A percentile compares a stretch with the other conserved stretches of the same genome.
phyloP scores from a whole-genome alignment of 2,113 vertebrate species.

The Turnix velox region DNA sequence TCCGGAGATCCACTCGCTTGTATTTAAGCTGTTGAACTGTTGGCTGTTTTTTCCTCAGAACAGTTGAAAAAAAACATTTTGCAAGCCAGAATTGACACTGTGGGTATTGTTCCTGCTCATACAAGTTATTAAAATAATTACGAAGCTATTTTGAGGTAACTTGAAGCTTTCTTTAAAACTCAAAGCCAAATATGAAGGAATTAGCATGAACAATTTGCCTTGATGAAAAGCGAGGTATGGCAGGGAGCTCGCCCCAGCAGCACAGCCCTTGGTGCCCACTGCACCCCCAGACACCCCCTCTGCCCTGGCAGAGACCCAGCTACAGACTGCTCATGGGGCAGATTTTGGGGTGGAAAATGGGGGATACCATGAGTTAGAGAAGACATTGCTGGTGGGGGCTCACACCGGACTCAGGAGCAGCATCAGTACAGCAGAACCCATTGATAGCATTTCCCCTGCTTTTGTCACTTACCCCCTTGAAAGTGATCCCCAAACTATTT shows the following conservation, averaged over 20 bases:
- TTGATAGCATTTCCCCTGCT: accelerated
- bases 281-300: accelerated
- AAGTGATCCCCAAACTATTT: not conserved
- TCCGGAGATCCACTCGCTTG: constrained; percentile 51
- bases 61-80: constrained; percentile 48
- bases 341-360: not conserved
- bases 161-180: constrained; percentile 64
- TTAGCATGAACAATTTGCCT: not conserved
- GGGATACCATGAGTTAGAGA: accelerated
- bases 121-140: constrained; percentile 65
- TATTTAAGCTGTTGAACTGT: constrained; percentile 56
- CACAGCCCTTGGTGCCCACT: accelerated
- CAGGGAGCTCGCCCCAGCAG: not conserved
- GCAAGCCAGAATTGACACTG: constrained; percentile 49
- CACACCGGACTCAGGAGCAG: accelerated
- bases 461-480: accelerated
- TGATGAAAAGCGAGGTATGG: not conserved
- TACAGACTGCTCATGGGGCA: not conserved
- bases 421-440: accelerated
- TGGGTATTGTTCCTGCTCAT: constrained; percentile 62
- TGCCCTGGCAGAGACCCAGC: accelerated
- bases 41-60: constrained; percentile 46
- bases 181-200: constrained; percentile 48
- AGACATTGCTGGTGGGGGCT: accelerated
- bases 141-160: constrained; percentile 62